Conservation (phyloP, 2,888 invertebrate species). For the Hemithea aestivaria region DNA sequence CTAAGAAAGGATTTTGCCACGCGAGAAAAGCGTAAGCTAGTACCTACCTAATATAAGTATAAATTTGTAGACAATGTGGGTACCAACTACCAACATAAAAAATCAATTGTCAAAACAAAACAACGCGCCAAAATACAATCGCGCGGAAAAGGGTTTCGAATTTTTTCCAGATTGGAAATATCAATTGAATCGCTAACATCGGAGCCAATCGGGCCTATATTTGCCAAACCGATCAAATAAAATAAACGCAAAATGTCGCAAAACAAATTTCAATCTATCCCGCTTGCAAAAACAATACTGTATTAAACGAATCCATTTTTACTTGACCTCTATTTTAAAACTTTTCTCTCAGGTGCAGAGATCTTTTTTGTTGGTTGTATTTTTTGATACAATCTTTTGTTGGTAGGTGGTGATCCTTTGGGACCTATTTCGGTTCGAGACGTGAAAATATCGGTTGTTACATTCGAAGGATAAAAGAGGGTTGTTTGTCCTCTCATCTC, state of each 20-base stretch:
- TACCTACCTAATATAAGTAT: too few species aligned
- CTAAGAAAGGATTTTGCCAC: too few species aligned
- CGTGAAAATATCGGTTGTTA: slow-evolving; percentile 45
- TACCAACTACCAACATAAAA: too few species aligned
- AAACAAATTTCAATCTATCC: slow-evolving; percentile 59
- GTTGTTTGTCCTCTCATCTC: slow-evolving; percentile 11
- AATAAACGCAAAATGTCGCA: slow-evolving; percentile 54
- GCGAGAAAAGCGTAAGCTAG: too few species aligned
- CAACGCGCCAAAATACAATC: too few species aligned
- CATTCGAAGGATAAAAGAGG: slow-evolving; percentile 27
- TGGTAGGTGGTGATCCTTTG: slow-evolving; percentile 41
- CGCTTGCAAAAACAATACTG: slow-evolving; percentile 62
- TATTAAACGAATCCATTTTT: slow-evolving; percentile 41
- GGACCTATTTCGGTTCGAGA: slow-evolving; percentile 46
- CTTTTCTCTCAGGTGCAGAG: too few species aligned
- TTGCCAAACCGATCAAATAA: slow-evolving; percentile 51
- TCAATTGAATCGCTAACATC: slow-evolving; percentile 15
- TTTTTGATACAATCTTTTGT: slow-evolving; percentile 28
- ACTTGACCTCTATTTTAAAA: slow-evolving; percentile 20
- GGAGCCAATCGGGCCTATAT: slow-evolving; percentile 26
- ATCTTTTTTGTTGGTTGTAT: too few species aligned
- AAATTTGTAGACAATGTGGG: too few species aligned
- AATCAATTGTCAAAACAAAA: too few species aligned
- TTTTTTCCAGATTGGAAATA: slow-evolving; percentile 7
- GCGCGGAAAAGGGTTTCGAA: slow-evolving; percentile 5